These are phyloP conservation scores for Rhinogobius similis DNA, from an alignment of 2,113 vertebrate genomes.

Conservation along the genomic window DNA sequence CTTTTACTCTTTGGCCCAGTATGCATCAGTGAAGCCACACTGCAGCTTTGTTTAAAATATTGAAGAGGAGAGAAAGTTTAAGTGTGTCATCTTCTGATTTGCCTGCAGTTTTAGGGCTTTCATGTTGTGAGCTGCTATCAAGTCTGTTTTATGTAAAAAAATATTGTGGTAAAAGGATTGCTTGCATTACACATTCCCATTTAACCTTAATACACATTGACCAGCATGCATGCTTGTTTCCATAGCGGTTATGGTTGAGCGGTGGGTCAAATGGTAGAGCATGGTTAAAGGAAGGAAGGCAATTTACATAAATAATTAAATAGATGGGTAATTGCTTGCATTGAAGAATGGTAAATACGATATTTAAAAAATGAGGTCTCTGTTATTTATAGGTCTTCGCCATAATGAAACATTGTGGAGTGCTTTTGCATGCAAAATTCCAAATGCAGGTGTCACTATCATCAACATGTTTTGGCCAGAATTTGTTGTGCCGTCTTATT, in stretches of 20 bases:
- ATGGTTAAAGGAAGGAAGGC: not conserved
- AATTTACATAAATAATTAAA: not conserved
- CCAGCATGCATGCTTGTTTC: not conserved
- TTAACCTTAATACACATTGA: not conserved
- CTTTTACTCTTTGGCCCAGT: not conserved
- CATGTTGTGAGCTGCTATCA: not conserved
- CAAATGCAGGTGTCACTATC: too few relatives aligned
- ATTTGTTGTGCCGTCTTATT: too few relatives aligned
- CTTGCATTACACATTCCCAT: not conserved
- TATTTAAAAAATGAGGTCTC: too few relatives aligned
- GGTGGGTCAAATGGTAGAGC: not conserved
- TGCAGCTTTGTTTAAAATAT: slow-evolving; percentile 1
- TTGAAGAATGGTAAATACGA: too few relatives aligned
- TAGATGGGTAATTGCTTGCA: not conserved
- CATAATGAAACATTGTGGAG: too few relatives aligned
- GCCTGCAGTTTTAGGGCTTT: not conserved
- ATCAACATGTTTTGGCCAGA: too few relatives aligned
- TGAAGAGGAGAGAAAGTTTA: not conserved
- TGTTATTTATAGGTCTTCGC: not conserved
- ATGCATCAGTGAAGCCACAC: not conserved
- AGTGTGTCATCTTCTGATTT: not conserved
- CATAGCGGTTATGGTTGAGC: not conserved
- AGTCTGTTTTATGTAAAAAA: not conserved
- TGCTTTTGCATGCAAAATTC: too few relatives aligned
- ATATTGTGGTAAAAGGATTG: not conserved